Evolutionary conservation across 2,113 vertebrate species (phyloP), one percentile per base, ranked within the genome.

Genomic region (Pan paniscus): DNA sequence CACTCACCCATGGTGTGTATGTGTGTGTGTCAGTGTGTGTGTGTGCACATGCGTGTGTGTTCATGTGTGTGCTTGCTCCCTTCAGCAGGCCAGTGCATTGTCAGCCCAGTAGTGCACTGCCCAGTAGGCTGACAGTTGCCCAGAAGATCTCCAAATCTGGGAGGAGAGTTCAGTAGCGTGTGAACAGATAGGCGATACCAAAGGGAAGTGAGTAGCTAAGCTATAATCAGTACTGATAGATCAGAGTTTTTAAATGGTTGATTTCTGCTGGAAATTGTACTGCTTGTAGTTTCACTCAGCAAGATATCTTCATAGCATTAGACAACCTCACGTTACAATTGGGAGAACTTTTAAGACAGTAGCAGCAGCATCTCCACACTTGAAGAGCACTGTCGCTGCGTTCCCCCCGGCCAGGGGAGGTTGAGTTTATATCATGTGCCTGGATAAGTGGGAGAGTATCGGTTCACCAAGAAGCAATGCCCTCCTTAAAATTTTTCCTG

Each of bases 201-300:
- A 82, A 52, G 68, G 87, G 93, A 94, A 96, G 64, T 85, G 70
- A 94, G 87, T 84, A 50, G 22, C 38, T 88, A 43, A 59, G 67
- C 75, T 93, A 52, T 92, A 96, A 95, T 96, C 97, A 89, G 92
- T 70, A 55, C 73, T 81, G 48, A 82, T 30, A 79, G 38, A 97
- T 93, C 89, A 87, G 90, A 87, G 76, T 48, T 89, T 93, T 79
- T 22, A 96, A 81, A 89, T 96, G 68, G 92, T 85, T 64, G 82
- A 86, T 93, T 97, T 98, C 97, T 16, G 0, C 79, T 92, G 75
- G 61, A 88, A 82, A 61, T 38, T 64, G 43, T 25, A 18, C 70
- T 46, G 48, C 68, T 90, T 87, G 80, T 90, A 52, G 32, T 96
- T 96, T 94, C 85, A 75, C 81, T 85, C 57, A 81, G 59, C 52